Conservation (phyloP, 2,797 vertebrate species). For the Darevskia mixta region DNA sequence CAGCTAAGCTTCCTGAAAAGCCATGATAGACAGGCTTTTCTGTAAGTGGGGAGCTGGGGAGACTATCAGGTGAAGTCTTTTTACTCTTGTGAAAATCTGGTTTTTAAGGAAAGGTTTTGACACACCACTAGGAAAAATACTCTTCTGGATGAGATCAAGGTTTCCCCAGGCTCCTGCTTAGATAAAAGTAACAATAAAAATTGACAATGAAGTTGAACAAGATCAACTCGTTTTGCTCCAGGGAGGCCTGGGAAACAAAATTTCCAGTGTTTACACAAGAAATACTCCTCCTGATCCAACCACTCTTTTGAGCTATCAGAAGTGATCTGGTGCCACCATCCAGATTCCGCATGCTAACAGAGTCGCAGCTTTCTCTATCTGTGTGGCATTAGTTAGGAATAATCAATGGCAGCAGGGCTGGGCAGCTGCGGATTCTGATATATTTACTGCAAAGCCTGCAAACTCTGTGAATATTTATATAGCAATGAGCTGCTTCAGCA, state of each 20-base stretch:
- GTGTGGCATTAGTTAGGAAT: constrained; percentile 68
- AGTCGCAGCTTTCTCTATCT: constrained; percentile 38
- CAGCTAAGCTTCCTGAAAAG: too few relatives aligned
- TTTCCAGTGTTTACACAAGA: background rate
- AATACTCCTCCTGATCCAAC: background rate
- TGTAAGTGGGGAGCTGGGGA: too few relatives aligned
- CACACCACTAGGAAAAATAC: background rate
- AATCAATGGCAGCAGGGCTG: constrained; percentile 61
- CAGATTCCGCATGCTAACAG: background rate
- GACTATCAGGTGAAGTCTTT: too few relatives aligned
- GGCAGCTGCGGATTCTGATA: constrained; percentile 51
- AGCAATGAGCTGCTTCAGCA: constrained; percentile 73
- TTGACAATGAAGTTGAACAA: background rate
- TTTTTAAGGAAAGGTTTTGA: too few relatives aligned
- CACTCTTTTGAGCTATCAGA: background rate
- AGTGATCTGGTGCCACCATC: constrained; percentile 3
- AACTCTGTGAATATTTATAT: constrained; percentile 76
- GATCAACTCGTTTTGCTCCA: background rate
- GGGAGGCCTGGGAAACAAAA: background rate
- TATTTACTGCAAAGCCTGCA: constrained; percentile 66
- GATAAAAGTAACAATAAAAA: background rate
- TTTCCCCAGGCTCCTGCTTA: background rate
- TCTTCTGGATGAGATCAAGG: background rate
- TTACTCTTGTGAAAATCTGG: too few relatives aligned
- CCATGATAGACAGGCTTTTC: too few relatives aligned